Conservation (phyloP, 1,140 invertebrate genomes). For the Steinernema feltiae region DNA sequence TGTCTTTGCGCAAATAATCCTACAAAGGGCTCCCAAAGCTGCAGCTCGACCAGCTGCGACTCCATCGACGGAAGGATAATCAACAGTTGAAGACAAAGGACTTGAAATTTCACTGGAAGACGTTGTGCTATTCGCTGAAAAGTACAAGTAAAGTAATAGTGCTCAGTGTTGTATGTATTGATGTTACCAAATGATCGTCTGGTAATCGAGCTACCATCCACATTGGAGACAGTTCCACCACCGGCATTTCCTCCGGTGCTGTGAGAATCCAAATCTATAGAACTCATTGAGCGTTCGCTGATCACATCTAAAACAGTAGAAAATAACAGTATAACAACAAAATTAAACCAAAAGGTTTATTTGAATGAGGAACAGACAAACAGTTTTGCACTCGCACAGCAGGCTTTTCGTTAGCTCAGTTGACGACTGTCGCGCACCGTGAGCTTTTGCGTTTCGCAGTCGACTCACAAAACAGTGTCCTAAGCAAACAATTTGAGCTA, state of each 20-base stretch:
- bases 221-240: background rate
- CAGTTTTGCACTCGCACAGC: background rate
- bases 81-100: background rate
- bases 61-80: conserved; percentile 39
- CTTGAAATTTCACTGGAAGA: conserved; percentile 7
- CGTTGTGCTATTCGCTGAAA: conserved; percentile 18
- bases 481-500: conserved; percentile 12
- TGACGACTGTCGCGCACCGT: conserved; percentile 9
- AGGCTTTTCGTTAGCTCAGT: conserved; percentile 11
- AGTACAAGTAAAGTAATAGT: conserved; percentile 1
- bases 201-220: conserved; percentile 7
- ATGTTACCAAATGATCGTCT: background rate
- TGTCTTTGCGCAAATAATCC: conserved; percentile 91
- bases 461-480: conserved; percentile 8
- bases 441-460: background rate
- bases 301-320: conserved; percentile 38
- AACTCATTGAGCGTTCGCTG: conserved; percentile 28
- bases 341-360: background rate
- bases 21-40: conserved; percentile 83
- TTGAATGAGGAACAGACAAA: too few species aligned
- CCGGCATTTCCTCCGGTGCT: conserved; percentile 16
- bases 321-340: background rate
- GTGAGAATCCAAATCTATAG: conserved; percentile 31
- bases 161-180: background rate
- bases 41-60: conserved; percentile 75